phyloP scores from a whole-genome alignment of 2,113 vertebrate species.

The Epinephelus lanceolatus region DNA sequence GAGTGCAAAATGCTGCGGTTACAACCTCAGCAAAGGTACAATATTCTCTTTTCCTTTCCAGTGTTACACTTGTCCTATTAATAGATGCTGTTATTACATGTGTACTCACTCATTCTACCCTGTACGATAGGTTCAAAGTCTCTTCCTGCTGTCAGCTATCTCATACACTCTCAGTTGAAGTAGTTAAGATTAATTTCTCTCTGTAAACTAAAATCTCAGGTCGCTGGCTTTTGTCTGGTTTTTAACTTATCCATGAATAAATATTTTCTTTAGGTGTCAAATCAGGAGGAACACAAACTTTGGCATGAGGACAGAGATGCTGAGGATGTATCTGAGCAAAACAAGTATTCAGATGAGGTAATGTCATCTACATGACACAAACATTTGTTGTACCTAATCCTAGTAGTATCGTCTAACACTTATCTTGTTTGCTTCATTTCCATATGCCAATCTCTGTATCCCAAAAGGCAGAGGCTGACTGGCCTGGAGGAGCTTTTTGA shows the following conservation, averaged over 20 bases:
- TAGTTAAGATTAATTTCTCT: not conserved
- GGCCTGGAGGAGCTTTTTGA: conserved; percentile 30
- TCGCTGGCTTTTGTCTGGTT: too few species aligned
- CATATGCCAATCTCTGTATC: not conserved
- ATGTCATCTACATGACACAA: not conserved
- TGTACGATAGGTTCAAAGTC: not conserved
- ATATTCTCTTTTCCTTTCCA: not conserved
- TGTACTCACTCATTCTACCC: not conserved
- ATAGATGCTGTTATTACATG: not conserved
- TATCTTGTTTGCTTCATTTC: not conserved
- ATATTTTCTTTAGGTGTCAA: not conserved
- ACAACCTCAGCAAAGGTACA: not conserved
- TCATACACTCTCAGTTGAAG: not conserved
- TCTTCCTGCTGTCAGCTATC: not conserved
- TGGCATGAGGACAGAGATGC: not conserved
- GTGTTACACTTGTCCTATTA: not conserved
- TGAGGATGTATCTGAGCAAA: not conserved
- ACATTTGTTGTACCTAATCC: not conserved
- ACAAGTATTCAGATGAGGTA: conserved; percentile 5
- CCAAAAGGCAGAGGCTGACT: not conserved
- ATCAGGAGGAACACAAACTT: not conserved
- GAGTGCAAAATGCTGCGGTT: conserved; percentile 2
- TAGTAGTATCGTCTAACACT: not conserved
- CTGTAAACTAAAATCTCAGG: not conserved
- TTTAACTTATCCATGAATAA: not conserved